Evolutionary conservation across 1,140 invertebrate genomes (phyloP), one percentile per base, ranked within the genome.

Genomic region (Scaptomyza graminum): DNA sequence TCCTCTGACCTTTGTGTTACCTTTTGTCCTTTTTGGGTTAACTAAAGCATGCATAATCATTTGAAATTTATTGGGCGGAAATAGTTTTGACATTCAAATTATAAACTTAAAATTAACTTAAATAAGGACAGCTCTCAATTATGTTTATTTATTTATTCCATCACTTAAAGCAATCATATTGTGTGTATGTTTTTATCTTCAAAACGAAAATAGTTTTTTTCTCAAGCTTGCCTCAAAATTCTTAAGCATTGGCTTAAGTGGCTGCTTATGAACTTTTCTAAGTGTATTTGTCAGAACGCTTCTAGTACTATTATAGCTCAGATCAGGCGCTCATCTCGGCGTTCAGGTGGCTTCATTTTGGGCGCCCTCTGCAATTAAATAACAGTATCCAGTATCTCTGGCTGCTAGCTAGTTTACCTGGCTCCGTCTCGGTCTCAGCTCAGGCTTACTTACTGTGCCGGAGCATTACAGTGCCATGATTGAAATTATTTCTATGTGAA

Each of bases 401-500:
- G 49, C 9, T 37, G 13, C 8, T 28, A 28, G 28, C 28, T 5
- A 31, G 28, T 31, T 7, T 31, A 6, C 7, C 28, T 31, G 16
- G 31, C n/a, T 46, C 18, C 11, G 34, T 46, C 18, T 56, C 37
- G n/a, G 37, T 41, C 37, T 49, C 52, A 59, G 50, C 55, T 59
- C 15, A 55, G 62, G 75, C 63, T 68, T 54, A 55, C 15, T 54
- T 54, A 75, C 74, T 82, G 60, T 74, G 59, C 69, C 41, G 37
- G 57, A 59, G 66, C 73, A 78, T 87, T 81, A 60, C 74, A 65
- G 75, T 63, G 71, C 75, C 72, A 88, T 88, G 82, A 87, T 88
- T 87, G 82, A 87, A 87, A 87, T 83, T 88, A 87, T 87, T 87
- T 87, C 64, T 67, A 8, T 88, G 66, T 73, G 64, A 55, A 65